Evolutionary conservation across 2,888 invertebrate genomes (phyloP), one percentile per base, ranked within the genome.

Genomic region (Diaphora mendica): DNA sequence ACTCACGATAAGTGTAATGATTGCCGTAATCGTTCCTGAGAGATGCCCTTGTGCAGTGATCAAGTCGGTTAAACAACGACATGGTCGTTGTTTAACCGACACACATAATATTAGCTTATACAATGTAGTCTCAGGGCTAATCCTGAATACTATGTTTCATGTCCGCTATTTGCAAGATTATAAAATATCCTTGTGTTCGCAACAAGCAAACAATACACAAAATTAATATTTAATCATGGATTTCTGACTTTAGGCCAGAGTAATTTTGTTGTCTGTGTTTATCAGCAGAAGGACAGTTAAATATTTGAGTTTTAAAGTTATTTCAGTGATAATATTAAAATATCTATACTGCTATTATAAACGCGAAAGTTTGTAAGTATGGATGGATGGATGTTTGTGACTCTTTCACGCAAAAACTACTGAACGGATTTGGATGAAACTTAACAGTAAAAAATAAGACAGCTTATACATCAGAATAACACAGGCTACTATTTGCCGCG

Each of bases 61-160:
- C 64, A 69, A 69, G 30, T 13, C 35, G 71, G 68, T 72, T 81
- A 81, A 83, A 83, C 81, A 79, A 48, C 48, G 30, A 48, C n/a
- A 35, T 62, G 62, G n/a, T n/a, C n/a, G n/a, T n/a, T n/a, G n/a
- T n/a, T n/a, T n/a, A n/a, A n/a, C n/a, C n/a, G n/a, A n/a, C 48
- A 17, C 67, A 11, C 44, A 44, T 39, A 64, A 39, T 23, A 48
- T 30, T 30, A 67, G 17, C 17, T 44, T 39, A 51, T 48, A n/a
- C 67, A 39, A 48, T 64, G 17, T 7, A n/a, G 55, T 72, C 59
- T 59, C 1, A 42, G 42, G 59, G 44, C 35, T 68, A 51, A 35
- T 23, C 23, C 51, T 23, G 35, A 33, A 23, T 48, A 48, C 30
- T 20, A 5, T 68, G 42, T 26, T 66, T 44, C 17, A 44, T 66